Base-by-base conservation (phyloP, 2,113 vertebrate genomes). In the Cheirogaleus medius region DNA sequence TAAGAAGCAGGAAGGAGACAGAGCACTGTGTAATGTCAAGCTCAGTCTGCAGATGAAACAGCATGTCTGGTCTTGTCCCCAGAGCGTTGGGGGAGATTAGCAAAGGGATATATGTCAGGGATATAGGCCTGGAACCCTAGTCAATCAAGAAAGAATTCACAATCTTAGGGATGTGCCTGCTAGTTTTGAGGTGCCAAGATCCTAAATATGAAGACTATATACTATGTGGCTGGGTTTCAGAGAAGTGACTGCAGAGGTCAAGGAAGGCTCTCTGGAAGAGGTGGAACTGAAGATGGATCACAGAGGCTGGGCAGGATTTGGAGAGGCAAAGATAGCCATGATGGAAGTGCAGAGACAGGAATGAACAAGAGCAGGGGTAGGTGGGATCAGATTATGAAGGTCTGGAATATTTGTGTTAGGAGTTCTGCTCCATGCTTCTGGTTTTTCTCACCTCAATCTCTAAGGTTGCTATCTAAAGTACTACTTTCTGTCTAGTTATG, bases 51-150 rank as follows among this genome's bases (percentile, higher is more conserved):
- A 96, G 64, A 96, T 81, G 49, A 66, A 95, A 74, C 8, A 44
- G 69, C 69, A 88, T 52, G 84, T 94, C 86, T 92, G 96, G n/a
- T 95, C 78, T 96, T 63, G 76, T 90, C 37, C 44, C 76, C 34
- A 80, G 60, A 89, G 27, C 47, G 64, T 14, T 27, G 21, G 37
- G 44, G 52, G 42, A 84, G 56, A 95, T 90, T 71, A 95, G 94
- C 39, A 85, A 83, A 95, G 64, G 87, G 52, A 87, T 64, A 44
- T 25, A 69, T 80, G 69, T 94, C 52, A 60, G 69, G 71, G 32
- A 94, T n/a, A 88, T 54, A 90, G 78, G 44, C 52, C 76, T 87
- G 85, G 69, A 93, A 95, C 80, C 58, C 44, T 71, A 64, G 60
- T 84, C 56, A 83, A 47, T 17, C 1, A 49, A 86, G 83, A 69